phyloP scores from a whole-genome alignment of 2,888 invertebrate genomes.

The Drosophila anomelani region DNA sequence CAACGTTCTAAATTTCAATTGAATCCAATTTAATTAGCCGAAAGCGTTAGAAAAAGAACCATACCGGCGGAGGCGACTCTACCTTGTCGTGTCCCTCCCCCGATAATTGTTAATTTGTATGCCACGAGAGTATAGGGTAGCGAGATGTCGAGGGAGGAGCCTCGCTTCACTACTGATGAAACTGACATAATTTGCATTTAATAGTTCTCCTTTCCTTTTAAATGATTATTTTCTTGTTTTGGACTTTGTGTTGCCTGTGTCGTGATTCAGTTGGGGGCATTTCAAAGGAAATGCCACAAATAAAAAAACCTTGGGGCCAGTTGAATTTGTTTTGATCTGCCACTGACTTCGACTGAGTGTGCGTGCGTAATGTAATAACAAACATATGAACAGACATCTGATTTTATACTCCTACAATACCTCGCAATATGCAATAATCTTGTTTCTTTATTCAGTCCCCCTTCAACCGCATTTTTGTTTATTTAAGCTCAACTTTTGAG shows the following conservation, averaged over 20 bases:
- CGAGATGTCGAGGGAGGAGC: slow-evolving; percentile 25
- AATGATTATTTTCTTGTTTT: slow-evolving; percentile 9
- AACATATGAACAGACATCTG: slow-evolving; percentile 20
- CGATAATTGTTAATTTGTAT: slow-evolving; percentile 66
- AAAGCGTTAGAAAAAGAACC: slow-evolving; percentile 71
- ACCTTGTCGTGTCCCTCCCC: slow-evolving; percentile 31
- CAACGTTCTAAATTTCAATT: slow-evolving; percentile 80
- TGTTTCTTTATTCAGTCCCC: slow-evolving; percentile 21
- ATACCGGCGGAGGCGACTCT: slow-evolving; percentile 13
- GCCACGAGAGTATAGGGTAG: slow-evolving; percentile 47
- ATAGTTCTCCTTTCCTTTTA: slow-evolving; percentile 49
- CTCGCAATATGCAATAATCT: slow-evolving; percentile 1
- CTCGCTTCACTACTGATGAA: slow-evolving; percentile 54
- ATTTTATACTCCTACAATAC: slow-evolving; percentile 26
- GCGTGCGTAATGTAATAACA: slow-evolving; percentile 24
- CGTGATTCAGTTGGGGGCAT: slow-evolving; percentile 25
- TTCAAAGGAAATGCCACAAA: slow-evolving; percentile 32
- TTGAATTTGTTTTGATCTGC: slow-evolving; percentile 30
- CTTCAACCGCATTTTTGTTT: slow-evolving; percentile 19
- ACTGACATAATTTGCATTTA: slow-evolving; percentile 78
- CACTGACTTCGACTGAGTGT: slow-evolving; percentile 6
- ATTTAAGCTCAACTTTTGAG: slow-evolving; percentile 24
- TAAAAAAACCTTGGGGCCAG: slow-evolving; percentile 14
- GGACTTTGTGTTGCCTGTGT: slow-evolving; percentile 6
- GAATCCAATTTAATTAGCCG: slow-evolving; percentile 79